Conservation (phyloP, 2,113 vertebrate genomes). For the Rallus limicola region DNA sequence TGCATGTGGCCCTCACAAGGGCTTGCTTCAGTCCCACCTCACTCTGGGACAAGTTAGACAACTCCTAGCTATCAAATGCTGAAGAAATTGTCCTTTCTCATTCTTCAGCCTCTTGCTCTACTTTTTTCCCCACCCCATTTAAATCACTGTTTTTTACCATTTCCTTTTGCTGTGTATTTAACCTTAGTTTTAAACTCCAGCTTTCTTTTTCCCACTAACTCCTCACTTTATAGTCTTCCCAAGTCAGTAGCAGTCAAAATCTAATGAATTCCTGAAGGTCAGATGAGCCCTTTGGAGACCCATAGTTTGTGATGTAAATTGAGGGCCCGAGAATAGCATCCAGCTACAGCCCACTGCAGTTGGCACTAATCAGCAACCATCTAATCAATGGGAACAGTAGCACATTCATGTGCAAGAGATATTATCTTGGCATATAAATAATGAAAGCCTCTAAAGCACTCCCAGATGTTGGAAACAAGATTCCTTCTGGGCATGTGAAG, state of each 20-base stretch:
- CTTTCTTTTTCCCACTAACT: neutral
- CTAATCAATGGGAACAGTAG: constrained; percentile 70
- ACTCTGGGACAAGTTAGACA: neutral
- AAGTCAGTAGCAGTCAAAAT: neutral
- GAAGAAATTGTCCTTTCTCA: neutral
- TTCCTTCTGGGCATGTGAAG: constrained; percentile 68
- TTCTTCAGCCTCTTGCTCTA: neutral
- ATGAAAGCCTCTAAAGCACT: constrained; percentile 64
- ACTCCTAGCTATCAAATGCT: neutral
- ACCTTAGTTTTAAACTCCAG: neutral
- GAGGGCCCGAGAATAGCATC: neutral
- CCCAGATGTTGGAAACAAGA: constrained; percentile 73
- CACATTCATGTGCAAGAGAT: constrained; percentile 67
- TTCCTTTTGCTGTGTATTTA: neutral
- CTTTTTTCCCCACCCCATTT: neutral
- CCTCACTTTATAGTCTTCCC: neutral
- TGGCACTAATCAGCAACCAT: constrained; percentile 62
- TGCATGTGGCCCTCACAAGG: neutral
- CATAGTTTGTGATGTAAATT: neutral
- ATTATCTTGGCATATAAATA: constrained; percentile 71
- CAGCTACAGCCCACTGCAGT: constrained; percentile 17
- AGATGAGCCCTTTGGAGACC: neutral
- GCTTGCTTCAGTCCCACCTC: neutral
- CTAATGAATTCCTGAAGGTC: constrained; percentile 42
- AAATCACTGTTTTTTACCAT: neutral